Base-by-base conservation (phyloP, 2,113 vertebrate species). In the Melanerpes aurifrons region DNA sequence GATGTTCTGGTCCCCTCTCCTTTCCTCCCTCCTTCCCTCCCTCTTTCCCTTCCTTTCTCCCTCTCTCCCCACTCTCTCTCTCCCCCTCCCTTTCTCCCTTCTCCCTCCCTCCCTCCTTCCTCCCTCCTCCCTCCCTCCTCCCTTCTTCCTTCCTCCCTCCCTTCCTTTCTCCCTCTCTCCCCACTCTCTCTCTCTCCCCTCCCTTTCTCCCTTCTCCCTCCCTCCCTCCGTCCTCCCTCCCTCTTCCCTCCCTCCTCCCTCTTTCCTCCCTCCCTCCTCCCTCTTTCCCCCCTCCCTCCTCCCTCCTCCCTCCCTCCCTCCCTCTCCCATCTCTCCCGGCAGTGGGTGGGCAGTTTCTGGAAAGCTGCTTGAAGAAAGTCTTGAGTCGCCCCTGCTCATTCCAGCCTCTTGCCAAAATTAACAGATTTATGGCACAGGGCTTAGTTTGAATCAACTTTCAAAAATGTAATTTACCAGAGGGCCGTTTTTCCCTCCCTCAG, bases 401-500 rank as follows among this genome's bases (percentile, higher is more conserved):
- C 90, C 93, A 92, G 31, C 19, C 79, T 95, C 87, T 87, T 96
- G 95, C 97, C 97, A 97, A 96, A 96, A 96, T 96, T 93, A 96
- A 97, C 96, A 97, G 96, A 97, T 95, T 96, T 89, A 95, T 94
- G 96, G 97, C 97, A 93, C 94, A 50, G n/a, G 4, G 2, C 90
- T 89, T 89, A 83, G 94, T 95, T 97, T 95, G 96, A 95, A 96
- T 95, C 92, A 93, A 94, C 88, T 96, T 96, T 96, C 88, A 18
- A 87, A 94, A 93, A 95, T 90, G 96, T 90, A 89, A 95, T 97
- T 94, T 96, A 90, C 82, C 77, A 90, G 95, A 90, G 82, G 89
- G 96, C 91, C 96, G 80, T 90, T 93, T 89, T 89, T 91, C 91
- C 94, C 91, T 87, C 90, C 87, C 89, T 84, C 96, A 78, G 84